Base-by-base conservation (phyloP, 2,113 vertebrate genomes). In the Asarcornis scutulata region DNA sequence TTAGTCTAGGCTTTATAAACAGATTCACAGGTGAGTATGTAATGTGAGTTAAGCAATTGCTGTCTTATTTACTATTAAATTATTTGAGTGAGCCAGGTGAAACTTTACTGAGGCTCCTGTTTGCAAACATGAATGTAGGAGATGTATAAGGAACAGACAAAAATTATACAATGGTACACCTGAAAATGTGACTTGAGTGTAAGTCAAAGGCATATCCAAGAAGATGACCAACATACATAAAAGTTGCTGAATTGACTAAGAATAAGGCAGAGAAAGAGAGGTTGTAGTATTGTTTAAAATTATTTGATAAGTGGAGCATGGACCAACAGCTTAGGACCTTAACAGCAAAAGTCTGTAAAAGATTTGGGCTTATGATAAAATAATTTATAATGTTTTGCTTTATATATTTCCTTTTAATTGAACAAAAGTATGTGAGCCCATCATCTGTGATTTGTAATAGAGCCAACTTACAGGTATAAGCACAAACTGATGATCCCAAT, bases 21-120 rank as follows among this genome's bases (percentile, higher is more conserved):
- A 56, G 20, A n/a, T 53, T 85, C 22, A 56, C 29, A 56, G 42
- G 42, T n/a, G 48, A 3, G 15, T 14, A 0, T 3, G 10, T 62
- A 50, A 58, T 9, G 0, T 32, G 40, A 74, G 3, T 75, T 73
- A 13, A 2, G 1, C 12, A 17, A 29, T 40, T 42, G 6, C 6
- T 48, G 6, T 32, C 26, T 79, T 42, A 36, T 79, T 77, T 83
- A 7, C 36, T 58, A 11, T 23, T 29, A n/a, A 76, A 53, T 42
- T 71, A 15, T n/a, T 56, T 12, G 14, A 55, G 26, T 59, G 63
- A 55, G 6, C 66, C 40, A n/a, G 14, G 6, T 66, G 31, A 38
- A 77, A 13, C 27, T 77, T 77, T 42, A 58, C 40, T 36, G 79
- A 29, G 0, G 0, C 42, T 83, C 91, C 80, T 83, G 7, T 62